phyloP scores from a whole-genome alignment of 2,113 vertebrate species.

The Lamprologus callipterus region DNA sequence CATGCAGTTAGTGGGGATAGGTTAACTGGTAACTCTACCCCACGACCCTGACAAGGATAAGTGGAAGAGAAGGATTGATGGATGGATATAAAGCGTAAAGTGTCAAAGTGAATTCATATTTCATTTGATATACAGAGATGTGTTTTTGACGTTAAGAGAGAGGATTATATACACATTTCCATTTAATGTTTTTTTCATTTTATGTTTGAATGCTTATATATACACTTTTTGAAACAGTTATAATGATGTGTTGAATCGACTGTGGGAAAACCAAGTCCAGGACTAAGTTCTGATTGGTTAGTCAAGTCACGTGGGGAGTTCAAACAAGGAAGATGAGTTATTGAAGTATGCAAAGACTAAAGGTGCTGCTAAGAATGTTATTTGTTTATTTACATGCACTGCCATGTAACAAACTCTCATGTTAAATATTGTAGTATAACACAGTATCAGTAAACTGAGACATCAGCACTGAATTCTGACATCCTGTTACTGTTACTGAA shows the following conservation, averaged over 20 bases:
- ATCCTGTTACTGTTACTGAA: background rate
- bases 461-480: background rate
- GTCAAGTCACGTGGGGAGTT: background rate
- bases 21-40: background rate
- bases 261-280: background rate
- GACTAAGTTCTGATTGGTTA: background rate
- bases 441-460: background rate
- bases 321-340: background rate
- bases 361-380: background rate
- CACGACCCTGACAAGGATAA: background rate
- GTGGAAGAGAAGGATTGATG: background rate
- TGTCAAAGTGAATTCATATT: background rate
- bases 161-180: background rate
- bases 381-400: background rate
- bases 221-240: background rate
- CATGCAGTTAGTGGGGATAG: background rate
- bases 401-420: background rate
- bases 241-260: background rate
- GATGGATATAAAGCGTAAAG: background rate
- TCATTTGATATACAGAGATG: background rate
- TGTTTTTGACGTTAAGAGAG: background rate
- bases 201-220: background rate
- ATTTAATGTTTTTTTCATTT: background rate
- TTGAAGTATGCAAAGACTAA: background rate
- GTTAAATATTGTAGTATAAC: background rate